Conservation (phyloP, 2,888 invertebrate species). For the Polyommatus icarus region DNA sequence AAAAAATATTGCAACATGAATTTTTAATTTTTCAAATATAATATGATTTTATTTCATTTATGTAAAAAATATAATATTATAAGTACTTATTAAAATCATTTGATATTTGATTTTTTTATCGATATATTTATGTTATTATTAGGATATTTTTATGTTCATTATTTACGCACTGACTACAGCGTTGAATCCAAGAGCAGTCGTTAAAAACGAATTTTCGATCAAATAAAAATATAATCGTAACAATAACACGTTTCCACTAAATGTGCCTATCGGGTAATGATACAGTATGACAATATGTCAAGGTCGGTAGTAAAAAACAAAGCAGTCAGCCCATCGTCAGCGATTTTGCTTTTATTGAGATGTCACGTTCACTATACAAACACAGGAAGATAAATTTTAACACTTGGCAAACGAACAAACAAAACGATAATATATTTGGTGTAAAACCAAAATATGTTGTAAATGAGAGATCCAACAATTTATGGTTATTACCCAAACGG, state of each 20-base stretch:
- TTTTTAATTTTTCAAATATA: no score
- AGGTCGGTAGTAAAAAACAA: slow-evolving; percentile 17
- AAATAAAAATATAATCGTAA: slow-evolving; percentile 10
- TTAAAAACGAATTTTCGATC: slow-evolving; percentile 19
- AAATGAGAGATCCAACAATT: slow-evolving; percentile 18
- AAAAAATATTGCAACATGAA: neutral
- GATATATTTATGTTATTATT: no score
- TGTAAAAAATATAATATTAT: no score
- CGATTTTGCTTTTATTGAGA: slow-evolving; percentile 24
- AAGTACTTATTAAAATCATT: no score
- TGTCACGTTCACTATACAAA: slow-evolving; percentile 22
- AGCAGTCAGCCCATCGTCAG: slow-evolving; percentile 7
- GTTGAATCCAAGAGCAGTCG: neutral
- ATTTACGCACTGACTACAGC: neutral
- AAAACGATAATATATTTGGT: slow-evolving; percentile 21
- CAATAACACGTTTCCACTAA: neutral
- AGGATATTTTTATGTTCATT: neutral
- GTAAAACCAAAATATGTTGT: slow-evolving; percentile 18
- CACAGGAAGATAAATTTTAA: slow-evolving; percentile 22
- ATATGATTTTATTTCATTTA: neutral
- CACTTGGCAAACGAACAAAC: slow-evolving; percentile 22
- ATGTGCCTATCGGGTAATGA: slow-evolving; percentile 16
- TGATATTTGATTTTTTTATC: neutral
- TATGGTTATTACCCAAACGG: slow-evolving; percentile 16
- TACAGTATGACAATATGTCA: slow-evolving; percentile 19